A percentile compares a stretch with the other conserved stretches of the same genome.
Conservation (phyloP, 2,797 vertebrate species). For the Morus bassanus region DNA sequence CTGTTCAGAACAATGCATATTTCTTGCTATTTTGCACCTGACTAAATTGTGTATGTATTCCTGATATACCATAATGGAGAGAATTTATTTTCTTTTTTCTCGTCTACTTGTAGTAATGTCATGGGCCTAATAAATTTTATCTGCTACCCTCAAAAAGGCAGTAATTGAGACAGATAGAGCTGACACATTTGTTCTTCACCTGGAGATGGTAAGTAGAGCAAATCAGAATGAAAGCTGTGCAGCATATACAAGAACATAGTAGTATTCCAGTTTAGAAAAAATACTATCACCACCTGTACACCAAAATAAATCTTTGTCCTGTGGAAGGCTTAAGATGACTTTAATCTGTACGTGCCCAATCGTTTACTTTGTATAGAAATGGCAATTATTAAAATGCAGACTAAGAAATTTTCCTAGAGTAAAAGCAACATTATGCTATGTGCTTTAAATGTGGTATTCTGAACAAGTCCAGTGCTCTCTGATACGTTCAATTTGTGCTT, state of each 20-base stretch:
- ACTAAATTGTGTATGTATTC: neutral
- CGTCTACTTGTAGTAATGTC: neutral
- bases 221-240: neutral
- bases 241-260: neutral
- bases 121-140: neutral
- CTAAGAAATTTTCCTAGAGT: neutral
- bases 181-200: neutral
- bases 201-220: neutral
- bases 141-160: neutral
- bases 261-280: neutral
- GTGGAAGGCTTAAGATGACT: neutral
- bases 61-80: neutral
- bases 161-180: neutral
- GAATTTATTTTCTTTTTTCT: neutral
- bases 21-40: neutral
- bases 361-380: neutral
- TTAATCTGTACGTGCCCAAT: neutral
- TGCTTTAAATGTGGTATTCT: neutral
- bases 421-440: neutral
- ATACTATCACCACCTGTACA: neutral
- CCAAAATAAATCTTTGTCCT: neutral
- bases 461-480: neutral
- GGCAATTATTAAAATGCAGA: neutral
- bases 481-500: neutral
- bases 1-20: neutral